Conservation (phyloP, 1,140 invertebrate genomes). For the Pseudoatta argentina region DNA sequence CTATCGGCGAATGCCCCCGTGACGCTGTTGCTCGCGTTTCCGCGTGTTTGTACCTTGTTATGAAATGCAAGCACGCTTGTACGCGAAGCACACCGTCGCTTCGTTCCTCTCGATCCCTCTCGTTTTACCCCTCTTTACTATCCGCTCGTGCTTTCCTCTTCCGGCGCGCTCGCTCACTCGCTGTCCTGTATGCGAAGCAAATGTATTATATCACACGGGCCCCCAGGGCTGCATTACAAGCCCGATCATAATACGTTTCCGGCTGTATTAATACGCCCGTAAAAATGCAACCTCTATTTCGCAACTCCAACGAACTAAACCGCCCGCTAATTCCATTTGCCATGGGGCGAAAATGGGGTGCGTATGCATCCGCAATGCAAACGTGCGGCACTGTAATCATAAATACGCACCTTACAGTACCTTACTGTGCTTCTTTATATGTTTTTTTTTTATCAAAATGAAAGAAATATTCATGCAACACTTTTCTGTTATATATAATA, state of each 20-base stretch:
- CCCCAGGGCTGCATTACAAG: conserved; percentile 83
- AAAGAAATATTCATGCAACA: neutral
- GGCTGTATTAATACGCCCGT: conserved; percentile 79
- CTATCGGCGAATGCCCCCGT: conserved; percentile 65
- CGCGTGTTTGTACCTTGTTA: conserved; percentile 78
- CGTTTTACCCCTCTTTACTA: conserved; percentile 55
- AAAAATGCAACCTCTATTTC: conserved; percentile 80
- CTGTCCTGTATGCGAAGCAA: conserved; percentile 80
- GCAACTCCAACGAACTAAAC: conserved; percentile 74
- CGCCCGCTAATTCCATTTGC: conserved; percentile 81
- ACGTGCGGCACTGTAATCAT: conserved; percentile 10
- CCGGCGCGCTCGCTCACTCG: conserved; percentile 52
- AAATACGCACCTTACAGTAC: conserved; percentile 31
- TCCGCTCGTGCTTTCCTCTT: conserved; percentile 57
- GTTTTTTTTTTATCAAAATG: neutral
- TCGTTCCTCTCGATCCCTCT: conserved; percentile 46
- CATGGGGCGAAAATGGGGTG: conserved; percentile 51
- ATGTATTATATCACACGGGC: conserved; percentile 82
- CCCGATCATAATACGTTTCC: conserved; percentile 82
- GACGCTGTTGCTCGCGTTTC: conserved; percentile 51
- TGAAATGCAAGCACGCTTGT: conserved; percentile 75
- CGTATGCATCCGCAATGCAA: conserved; percentile 39
- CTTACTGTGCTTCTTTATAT: neutral
- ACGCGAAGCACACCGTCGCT: conserved; percentile 29
- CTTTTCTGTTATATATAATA: neutral